Conservation (phyloP, 2,888 invertebrate genomes). For the Willowsia nigromaculata region DNA sequence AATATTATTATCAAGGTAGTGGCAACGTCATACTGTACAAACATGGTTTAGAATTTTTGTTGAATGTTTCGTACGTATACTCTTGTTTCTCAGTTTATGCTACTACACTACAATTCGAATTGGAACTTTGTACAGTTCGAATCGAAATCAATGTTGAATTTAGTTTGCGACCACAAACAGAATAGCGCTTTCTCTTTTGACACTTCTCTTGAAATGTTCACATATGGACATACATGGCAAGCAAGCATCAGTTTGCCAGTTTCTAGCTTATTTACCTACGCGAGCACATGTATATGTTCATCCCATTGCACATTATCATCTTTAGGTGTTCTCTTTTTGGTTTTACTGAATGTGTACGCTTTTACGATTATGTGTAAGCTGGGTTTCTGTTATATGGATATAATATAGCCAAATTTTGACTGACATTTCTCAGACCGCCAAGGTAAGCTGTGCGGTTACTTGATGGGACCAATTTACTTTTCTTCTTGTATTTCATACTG, state of each 20-base stretch:
- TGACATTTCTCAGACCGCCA: neutral
- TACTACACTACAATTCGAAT: neutral
- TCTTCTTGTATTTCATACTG: too few species aligned
- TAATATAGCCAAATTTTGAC: neutral
- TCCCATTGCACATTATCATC: too few species aligned
- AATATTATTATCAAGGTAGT: neutral
- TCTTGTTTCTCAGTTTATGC: neutral
- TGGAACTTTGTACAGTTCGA: neutral
- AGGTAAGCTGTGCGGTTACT: too few species aligned
- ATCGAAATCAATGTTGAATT: constrained; percentile 9
- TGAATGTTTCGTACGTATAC: neutral
- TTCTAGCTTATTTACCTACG: neutral
- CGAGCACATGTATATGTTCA: neutral
- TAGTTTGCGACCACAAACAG: neutral
- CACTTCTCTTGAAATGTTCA: neutral
- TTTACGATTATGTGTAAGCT: too few species aligned
- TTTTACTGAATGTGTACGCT: too few species aligned
- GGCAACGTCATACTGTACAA: neutral
- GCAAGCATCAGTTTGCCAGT: neutral
- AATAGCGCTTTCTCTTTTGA: constrained; percentile 22
- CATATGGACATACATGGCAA: neutral
- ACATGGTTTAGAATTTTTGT: neutral
- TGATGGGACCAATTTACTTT: too few species aligned
- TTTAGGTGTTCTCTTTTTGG: too few species aligned
- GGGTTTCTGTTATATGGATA: neutral